Conservation (phyloP, 2,113 vertebrate species). For the Hyperopisus bebe region DNA sequence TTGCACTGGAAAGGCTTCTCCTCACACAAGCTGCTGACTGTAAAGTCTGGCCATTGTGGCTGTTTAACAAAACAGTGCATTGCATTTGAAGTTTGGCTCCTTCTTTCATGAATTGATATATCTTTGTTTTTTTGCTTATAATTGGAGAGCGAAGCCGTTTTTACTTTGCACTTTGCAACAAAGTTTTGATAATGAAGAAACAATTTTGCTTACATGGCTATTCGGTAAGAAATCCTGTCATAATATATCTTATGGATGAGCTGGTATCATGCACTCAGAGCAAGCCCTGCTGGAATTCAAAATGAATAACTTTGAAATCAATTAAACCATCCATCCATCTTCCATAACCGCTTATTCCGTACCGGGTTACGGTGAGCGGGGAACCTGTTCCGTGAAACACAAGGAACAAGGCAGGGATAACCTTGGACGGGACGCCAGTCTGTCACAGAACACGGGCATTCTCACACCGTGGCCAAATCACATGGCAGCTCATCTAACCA, state of each 20-base stretch:
- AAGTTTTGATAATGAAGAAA: slow-evolving; percentile 6
- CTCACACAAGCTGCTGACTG: neutral
- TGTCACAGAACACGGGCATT: neutral
- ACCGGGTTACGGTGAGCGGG: neutral
- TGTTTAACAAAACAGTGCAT: neutral
- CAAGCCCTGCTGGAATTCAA: neutral
- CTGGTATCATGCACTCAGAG: neutral
- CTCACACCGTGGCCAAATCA: neutral
- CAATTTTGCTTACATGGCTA: slow-evolving; percentile 12
- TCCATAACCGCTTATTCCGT: neutral
- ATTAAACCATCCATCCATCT: neutral
- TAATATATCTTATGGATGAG: neutral
- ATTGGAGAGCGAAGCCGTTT: neutral
- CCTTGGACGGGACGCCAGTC: neutral
- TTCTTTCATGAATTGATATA: neutral
- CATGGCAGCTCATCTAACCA: neutral
- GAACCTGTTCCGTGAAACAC: neutral
- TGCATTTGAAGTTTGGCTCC: neutral
- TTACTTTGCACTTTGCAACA: neutral
- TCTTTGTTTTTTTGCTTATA: neutral
- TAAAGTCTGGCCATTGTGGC: neutral
- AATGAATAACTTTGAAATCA: neutral
- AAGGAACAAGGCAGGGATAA: neutral
- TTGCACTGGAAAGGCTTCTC: neutral
- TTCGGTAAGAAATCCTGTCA: neutral